Conservation (phyloP, 1,140 invertebrate species). For the Tenebrio molitor region DNA sequence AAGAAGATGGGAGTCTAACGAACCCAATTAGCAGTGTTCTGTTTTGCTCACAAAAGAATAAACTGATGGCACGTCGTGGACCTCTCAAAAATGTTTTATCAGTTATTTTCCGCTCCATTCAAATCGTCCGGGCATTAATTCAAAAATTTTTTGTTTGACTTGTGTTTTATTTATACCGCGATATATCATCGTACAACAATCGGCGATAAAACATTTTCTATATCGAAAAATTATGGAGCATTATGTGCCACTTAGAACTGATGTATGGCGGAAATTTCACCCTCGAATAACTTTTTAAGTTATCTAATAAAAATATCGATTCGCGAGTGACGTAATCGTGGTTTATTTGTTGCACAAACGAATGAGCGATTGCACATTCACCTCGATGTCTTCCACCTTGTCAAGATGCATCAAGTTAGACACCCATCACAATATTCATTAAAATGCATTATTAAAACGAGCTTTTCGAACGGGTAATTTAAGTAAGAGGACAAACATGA, state of each 20-base stretch:
- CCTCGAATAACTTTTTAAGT: slow-evolving; percentile 13
- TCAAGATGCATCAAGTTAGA: no score
- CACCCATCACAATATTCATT: no score
- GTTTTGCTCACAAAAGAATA: neutral
- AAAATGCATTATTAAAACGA: no score
- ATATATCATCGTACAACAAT: slow-evolving; percentile 1
- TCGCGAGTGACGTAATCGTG: no score
- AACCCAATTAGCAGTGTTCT: neutral
- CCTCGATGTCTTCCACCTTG: no score
- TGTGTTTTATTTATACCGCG: neutral
- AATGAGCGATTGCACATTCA: no score
- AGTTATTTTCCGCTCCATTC: neutral
- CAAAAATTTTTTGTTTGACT: neutral
- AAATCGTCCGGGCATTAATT: neutral
- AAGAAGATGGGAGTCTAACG: neutral
- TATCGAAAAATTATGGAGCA: neutral
- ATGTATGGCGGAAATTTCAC: slow-evolving; percentile 14
- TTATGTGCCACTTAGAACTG: neutral
- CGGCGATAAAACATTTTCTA: slow-evolving; percentile 28
- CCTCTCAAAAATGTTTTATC: neutral
- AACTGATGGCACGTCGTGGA: neutral
- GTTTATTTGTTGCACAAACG: no score
- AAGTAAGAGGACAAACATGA: no score
- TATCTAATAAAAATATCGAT: slow-evolving; percentile 31
- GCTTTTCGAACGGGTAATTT: no score